phyloP scores from a whole-genome alignment of 2,113 vertebrate genomes.

The Macaca mulatta region DNA sequence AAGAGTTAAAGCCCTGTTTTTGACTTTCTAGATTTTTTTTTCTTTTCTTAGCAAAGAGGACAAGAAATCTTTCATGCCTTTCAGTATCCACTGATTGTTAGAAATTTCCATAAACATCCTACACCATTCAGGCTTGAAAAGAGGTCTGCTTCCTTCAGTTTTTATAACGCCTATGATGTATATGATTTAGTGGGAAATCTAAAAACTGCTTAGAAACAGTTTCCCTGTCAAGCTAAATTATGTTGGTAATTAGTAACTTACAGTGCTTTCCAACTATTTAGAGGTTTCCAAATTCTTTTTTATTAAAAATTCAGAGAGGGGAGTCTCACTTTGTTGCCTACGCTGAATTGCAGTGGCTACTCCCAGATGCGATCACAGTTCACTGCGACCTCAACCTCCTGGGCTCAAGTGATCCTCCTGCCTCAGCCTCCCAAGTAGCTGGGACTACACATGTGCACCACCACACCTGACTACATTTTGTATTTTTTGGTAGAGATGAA shows the following conservation, averaged over 20 bases:
- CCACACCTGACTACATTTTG: too few species aligned
- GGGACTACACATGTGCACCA: not conserved
- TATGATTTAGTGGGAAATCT: constrained; percentile 65
- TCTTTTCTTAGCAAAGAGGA: constrained; percentile 66
- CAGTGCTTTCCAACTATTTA: not conserved
- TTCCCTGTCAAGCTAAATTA: constrained; percentile 23
- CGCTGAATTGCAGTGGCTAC: not conserved
- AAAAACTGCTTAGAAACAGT: constrained; percentile 73
- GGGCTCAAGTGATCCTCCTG: not conserved
- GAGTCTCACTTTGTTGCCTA: not conserved
- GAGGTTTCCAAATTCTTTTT: not conserved
- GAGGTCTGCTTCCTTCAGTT: constrained; percentile 62
- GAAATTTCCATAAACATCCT: constrained; percentile 79
- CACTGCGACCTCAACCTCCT: not conserved
- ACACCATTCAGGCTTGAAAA: constrained; percentile 75
- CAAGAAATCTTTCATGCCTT: constrained; percentile 79
- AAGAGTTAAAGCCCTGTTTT: constrained; percentile 61
- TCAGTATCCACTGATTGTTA: constrained; percentile 73
- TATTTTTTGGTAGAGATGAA: too few species aligned
- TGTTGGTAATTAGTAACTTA: not conserved
- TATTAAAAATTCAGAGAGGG: not conserved
- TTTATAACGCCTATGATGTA: constrained; percentile 68
- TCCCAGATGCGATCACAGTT: not conserved
- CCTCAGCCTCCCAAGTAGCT: not conserved
- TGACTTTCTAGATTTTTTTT: constrained; percentile 50